Conservation (phyloP, 2,888 invertebrate genomes). For the Isoperla grammatica region DNA sequence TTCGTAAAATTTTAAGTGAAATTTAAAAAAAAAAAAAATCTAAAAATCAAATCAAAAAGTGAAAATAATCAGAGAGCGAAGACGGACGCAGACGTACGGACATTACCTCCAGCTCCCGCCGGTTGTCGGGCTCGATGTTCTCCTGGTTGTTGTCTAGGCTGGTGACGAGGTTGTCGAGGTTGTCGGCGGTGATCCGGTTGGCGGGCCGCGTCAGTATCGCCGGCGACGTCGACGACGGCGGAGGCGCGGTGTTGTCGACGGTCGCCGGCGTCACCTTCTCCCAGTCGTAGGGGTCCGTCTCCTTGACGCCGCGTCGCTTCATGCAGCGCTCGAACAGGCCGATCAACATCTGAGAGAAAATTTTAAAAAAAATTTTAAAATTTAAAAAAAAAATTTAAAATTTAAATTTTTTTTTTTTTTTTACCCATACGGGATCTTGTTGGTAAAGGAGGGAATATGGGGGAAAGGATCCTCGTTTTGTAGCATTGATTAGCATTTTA, state of each 20-base stretch:
- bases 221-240: constrained; percentile 33
- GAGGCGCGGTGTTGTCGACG: constrained; percentile 31
- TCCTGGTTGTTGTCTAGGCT: constrained; percentile 58
- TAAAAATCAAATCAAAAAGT: too few species aligned
- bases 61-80: too few species aligned
- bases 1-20: too few species aligned
- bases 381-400: too few species aligned
- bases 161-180: constrained; percentile 40
- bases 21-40: too few species aligned
- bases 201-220: constrained; percentile 37
- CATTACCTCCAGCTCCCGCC: constrained; percentile 47
- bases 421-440: not conserved
- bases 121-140: constrained; percentile 62
- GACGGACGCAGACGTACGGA: too few species aligned
- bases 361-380: too few species aligned
- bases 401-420: too few species aligned
- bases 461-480: too few species aligned
- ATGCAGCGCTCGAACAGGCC: constrained; percentile 87
- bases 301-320: constrained; percentile 85
- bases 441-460: not conserved
- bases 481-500: too few species aligned
- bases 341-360: constrained; percentile 61
- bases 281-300: constrained; percentile 93
- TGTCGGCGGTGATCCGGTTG: constrained; percentile 43
- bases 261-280: constrained; percentile 56